Evolutionary conservation across 1,140 invertebrate genomes (phyloP), one percentile per base, ranked within the genome.

Genomic region (Holcopasites calliopsidis): DNA sequence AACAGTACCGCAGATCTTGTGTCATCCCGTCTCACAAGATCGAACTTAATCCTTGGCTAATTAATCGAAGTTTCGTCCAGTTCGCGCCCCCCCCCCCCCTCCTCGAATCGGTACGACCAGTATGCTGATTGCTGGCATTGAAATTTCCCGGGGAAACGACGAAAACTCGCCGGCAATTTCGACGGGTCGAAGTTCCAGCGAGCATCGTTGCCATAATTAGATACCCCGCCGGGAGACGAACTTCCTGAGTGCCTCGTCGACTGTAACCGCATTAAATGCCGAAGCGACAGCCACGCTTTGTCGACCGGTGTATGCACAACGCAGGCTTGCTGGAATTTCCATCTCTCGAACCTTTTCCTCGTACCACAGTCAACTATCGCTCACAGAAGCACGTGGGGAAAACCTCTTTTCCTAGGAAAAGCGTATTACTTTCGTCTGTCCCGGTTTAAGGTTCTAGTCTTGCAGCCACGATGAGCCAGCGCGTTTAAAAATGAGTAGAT

Each of bases 251-350:
- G 74, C 40, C 50, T 54, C 33, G 64, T 74, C 33, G 68, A 68
- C 21, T 65, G 21, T 82, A 80, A 80, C 40, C 61, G 55, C 33
- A 70, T 83, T 81, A 78, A 79, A 77, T 23, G 13, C 33, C 47
- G 42, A 61, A 61, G 13, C 60, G 52, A 18, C 13, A 35, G 5
- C 31, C 35, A 42, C n/a, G 21, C 49, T 77, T 77, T 66, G 70
- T 58, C 21, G 2, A 6, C 50, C 10, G 52, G 42, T n/a, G 16
- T 16, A 6, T 23, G 31, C 2, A 5, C 18, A 3, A n/a, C 26
- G 8, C 16, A 16, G 23, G 10, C 47, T 2, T 38, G 44, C 6
- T 58, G 28, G 18, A 35, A 64, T 72, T 77, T 47, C 40, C 47
- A 55, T 28, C 31, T 7, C 8, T 28, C 28, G 40, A 1, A 55